A percentile compares a stretch with the other conserved stretches of the same genome.
Evolutionary conservation across 1,140 invertebrate species (phyloP).

Genomic region (Aradophagus sp.): DNA sequence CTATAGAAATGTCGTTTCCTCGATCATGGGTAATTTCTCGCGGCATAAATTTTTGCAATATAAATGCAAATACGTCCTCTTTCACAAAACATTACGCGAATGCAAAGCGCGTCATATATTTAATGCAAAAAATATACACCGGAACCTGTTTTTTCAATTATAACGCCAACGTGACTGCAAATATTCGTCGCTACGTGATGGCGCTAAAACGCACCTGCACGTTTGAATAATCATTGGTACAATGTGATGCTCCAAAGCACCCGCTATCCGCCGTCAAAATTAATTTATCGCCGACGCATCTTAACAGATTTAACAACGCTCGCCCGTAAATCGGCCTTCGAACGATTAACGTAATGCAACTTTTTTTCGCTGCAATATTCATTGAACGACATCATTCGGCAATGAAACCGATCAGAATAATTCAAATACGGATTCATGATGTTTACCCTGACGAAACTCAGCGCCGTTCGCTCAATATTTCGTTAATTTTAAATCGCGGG

Average conservation of each 20-base stretch:
- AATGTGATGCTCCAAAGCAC: constrained; percentile 18
- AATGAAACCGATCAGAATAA: no score
- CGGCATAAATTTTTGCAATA: constrained; percentile 39
- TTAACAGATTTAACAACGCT: constrained; percentile 27
- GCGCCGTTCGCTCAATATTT: constrained; percentile 4
- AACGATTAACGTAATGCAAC: constrained; percentile 8
- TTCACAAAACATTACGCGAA: constrained; percentile 23
- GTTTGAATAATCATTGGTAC: constrained; percentile 42
- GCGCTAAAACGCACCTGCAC: constrained; percentile 43
- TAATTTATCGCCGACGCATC: constrained; percentile 18
- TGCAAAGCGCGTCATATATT: constrained; percentile 34
- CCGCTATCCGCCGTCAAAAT: constrained; percentile 17
- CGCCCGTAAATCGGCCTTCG: constrained; percentile 11
- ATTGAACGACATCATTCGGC: not conserved
- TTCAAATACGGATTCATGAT: constrained; percentile 1
- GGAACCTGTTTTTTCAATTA: constrained; percentile 54
- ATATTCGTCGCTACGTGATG: constrained; percentile 39
- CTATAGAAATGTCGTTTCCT: constrained; percentile 13
- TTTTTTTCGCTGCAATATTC: constrained; percentile 8
- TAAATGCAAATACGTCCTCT: constrained; percentile 39
- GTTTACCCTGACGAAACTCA: not conserved
- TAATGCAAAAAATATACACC: constrained; percentile 41
- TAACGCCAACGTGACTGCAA: constrained; percentile 28
- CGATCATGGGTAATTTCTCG: constrained; percentile 14
- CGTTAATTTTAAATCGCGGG: constrained; percentile 13